These are phyloP conservation scores for Idaea aversata DNA, from an alignment of 2,888 invertebrate genomes.

Conservation along the genomic window DNA sequence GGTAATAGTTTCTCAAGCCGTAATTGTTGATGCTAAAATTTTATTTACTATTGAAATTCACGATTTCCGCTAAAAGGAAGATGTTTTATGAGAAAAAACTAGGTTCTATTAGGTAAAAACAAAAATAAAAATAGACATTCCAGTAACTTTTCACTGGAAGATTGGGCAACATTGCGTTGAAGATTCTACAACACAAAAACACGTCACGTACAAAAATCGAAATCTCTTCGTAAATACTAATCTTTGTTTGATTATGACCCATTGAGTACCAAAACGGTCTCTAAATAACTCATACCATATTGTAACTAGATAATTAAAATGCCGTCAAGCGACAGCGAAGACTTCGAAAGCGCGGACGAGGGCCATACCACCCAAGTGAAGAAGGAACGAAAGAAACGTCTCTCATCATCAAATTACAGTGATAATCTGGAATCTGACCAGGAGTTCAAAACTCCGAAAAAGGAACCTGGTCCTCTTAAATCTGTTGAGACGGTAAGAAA, in stretches of 20 bases:
- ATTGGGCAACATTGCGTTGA: background rate
- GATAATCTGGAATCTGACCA: constrained; percentile 57
- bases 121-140: too few species aligned
- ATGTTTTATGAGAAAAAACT: too few species aligned
- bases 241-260: background rate
- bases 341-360: constrained; percentile 89
- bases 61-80: too few species aligned
- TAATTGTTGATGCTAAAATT: too few species aligned
- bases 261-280: background rate
- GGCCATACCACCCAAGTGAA: constrained; percentile 67
- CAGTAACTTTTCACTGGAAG: background rate
- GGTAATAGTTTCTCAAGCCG: too few species aligned
- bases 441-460: constrained; percentile 31
- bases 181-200: background rate
- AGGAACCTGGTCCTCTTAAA: constrained; percentile 23
- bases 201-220: background rate
- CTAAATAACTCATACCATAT: too few species aligned
- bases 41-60: too few species aligned
- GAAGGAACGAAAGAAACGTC: constrained; percentile 59
- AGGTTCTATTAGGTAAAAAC: too few species aligned
- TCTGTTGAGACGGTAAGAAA: constrained; percentile 28
- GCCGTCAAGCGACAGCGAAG: constrained; percentile 87
- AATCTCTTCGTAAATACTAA: background rate
- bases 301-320: constrained; percentile 48
- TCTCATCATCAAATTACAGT: constrained; percentile 68